Percentiles rank a stretch among this genome's conserved stretches.
phyloP scores from a whole-genome alignment of 2,113 vertebrate species.

The Chaetorhynchus papuensis region DNA sequence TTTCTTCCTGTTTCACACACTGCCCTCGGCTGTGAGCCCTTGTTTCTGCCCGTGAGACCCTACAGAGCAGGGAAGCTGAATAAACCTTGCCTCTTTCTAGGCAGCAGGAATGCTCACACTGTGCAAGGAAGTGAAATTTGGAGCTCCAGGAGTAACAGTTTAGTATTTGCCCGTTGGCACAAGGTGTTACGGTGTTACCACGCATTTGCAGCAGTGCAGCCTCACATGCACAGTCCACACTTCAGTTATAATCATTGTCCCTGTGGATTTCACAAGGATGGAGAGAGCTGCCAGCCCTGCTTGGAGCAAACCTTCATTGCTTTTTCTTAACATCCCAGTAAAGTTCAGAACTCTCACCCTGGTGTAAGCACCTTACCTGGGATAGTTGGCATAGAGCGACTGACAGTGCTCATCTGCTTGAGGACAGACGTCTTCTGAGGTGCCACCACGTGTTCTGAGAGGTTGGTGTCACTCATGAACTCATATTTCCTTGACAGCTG shows the following conservation, averaged over 20 bases:
- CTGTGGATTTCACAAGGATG: neutral
- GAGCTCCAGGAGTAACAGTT: neutral
- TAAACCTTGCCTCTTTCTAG: neutral
- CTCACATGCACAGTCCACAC: neutral
- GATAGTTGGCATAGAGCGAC: constrained; percentile 92
- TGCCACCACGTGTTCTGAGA: constrained; percentile 76
- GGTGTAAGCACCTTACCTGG: constrained; percentile 75
- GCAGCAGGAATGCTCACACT: neutral
- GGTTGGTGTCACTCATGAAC: constrained; percentile 97
- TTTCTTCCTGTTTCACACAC: neutral
- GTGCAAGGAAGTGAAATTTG: neutral
- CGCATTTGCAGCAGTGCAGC: neutral
- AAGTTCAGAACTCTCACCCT: neutral
- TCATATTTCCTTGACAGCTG: constrained; percentile 94
- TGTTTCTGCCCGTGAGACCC: neutral
- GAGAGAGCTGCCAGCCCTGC: neutral
- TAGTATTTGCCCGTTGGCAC: neutral
- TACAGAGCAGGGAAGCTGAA: neutral
- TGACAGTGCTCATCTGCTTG: constrained; percentile 81
- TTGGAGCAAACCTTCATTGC: neutral
- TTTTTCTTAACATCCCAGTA: neutral
- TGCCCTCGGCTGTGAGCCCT: neutral
- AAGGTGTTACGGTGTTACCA: neutral
- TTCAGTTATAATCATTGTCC: neutral
- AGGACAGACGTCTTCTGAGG: constrained; percentile 71